Conservation (phyloP, 2,113 vertebrate species). For the Atrichornis clamosus region DNA sequence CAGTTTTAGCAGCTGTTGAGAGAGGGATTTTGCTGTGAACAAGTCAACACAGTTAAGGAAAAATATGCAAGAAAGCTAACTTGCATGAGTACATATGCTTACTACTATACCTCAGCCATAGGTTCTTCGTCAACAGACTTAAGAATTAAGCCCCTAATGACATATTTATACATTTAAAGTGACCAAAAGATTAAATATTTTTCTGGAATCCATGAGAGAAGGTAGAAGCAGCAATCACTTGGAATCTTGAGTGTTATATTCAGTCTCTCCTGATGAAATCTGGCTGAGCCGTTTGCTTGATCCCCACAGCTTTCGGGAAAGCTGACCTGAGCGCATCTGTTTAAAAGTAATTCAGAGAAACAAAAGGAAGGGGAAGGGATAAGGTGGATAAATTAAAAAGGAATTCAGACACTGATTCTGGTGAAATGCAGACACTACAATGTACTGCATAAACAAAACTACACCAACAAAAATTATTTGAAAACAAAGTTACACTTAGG, state of each 20-base stretch:
- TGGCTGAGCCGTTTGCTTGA: conserved; percentile 92
- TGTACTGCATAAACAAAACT: conserved; percentile 20
- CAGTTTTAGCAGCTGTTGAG: conserved; percentile 30
- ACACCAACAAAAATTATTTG: conserved; percentile 18
- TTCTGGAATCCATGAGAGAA: conserved; percentile 60
- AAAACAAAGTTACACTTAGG: conserved; percentile 17
- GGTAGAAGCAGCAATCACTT: conserved; percentile 74
- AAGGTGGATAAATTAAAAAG: conserved; percentile 65
- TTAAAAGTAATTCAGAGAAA: conserved; percentile 76
- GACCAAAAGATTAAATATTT: conserved; percentile 60
- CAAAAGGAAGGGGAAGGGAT: conserved; percentile 58
- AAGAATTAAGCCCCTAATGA: conserved; percentile 26
- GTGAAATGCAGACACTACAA: conserved; percentile 58
- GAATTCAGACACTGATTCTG: conserved; percentile 60
- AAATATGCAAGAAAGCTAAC: not conserved
- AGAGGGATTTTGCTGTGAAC: not conserved
- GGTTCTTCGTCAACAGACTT: not conserved
- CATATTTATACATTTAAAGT: conserved; percentile 45
- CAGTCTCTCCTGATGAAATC: conserved; percentile 94
- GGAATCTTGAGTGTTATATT: conserved; percentile 89
- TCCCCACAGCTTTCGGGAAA: conserved; percentile 96
- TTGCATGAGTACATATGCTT: not conserved
- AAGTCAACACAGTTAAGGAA: not conserved
- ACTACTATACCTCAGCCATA: conserved; percentile 20
- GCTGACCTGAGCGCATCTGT: conserved; percentile 94